Conservation (phyloP, 2,797 vertebrate genomes). For the Acanthopagrus latus region DNA sequence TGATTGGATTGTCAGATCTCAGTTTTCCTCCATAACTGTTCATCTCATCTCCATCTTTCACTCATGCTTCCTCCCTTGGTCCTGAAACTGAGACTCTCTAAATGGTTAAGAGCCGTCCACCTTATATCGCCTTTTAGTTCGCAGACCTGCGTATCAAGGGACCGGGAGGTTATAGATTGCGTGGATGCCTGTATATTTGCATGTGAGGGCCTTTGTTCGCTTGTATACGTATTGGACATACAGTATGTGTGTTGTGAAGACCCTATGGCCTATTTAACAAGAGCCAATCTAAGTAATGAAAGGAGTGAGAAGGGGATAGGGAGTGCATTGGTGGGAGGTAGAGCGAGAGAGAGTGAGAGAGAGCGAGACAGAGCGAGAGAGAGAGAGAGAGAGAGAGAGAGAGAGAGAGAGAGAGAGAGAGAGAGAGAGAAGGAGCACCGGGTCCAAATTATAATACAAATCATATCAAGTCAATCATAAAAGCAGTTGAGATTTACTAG, state of each 20-base stretch:
- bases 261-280: slow-evolving; percentile 67
- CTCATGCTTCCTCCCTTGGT: slow-evolving; percentile 35
- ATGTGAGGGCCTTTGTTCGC: slow-evolving; percentile 1
- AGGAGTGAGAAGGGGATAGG: slow-evolving; percentile 66
- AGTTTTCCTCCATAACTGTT: slow-evolving; percentile 63
- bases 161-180: slow-evolving; percentile 9
- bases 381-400: slow-evolving; percentile 69
- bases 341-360: slow-evolving; percentile 52
- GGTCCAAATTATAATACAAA: slow-evolving; percentile 87
- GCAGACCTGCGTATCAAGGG: slow-evolving; percentile 8
- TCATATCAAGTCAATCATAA: slow-evolving; percentile 88
- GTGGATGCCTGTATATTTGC: slow-evolving; percentile 10
- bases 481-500: slow-evolving; percentile 84
- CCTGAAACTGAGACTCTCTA: slow-evolving; percentile 34
- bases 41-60: slow-evolving; percentile 65
- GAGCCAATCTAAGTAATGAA: slow-evolving; percentile 84
- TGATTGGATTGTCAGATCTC: slow-evolving; percentile 78
- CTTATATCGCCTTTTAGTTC: slow-evolving; percentile 24
- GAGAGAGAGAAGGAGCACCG: slow-evolving; percentile 70
- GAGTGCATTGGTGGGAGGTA: slow-evolving; percentile 66
- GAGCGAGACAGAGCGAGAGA: slow-evolving; percentile 36
- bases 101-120: slow-evolving; percentile 31
- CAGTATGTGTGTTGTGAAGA: slow-evolving; percentile 53
- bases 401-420: not conserved
- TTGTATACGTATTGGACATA: slow-evolving; percentile 34